Evolutionary conservation across 2,888 invertebrate species (phyloP), one percentile per base, ranked within the genome.

Genomic region (Andrena camellia): DNA sequence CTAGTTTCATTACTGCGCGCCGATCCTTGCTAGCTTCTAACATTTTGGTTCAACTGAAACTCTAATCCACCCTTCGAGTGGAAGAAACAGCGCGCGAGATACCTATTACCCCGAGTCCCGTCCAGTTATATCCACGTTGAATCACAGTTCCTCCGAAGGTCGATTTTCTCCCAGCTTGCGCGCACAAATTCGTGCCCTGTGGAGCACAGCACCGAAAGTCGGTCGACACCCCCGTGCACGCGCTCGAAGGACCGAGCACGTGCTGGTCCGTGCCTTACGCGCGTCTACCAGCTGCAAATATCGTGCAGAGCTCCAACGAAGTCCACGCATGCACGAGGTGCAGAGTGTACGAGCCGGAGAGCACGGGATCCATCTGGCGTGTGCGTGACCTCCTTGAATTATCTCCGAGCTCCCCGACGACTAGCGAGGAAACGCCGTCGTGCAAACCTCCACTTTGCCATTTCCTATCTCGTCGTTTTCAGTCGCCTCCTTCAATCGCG

Each of bases 351-450:
- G 3, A 81, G 48, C 31, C 31, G 72, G 71, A 85, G 86, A 85
- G 77, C 90, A 86, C 91, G 91, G 87, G 86, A 89, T 91, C 93
- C 93, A 93, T 93, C 93, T 93, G 93, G 92, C 92, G 91, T 90
- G 92, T 93, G 93, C 93, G 93, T 93, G 93, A 93, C 92, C 93
- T 92, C 90, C 90, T 89, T 88, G 90, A 93, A 93, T 93, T 93
- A 93, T 91, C 90, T 86, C 84, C 86, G 62, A 89, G 89, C 90
- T 89, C 54, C 13, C 26, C 26, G 35, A 57, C 74, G 20, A 74
- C 69, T 68, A 50, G 64, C 50, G 67, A 57, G 23, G 48, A 66
- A 66, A 69, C 29, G 5, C 20, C 50, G 2, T 2, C n/a, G 5
- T 42, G 23, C 48, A 66, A 66, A 10, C 23, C 23, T 52, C 73